A percentile compares a stretch with the other conserved stretches of the same genome.
phyloP scores from a whole-genome alignment of 2,888 invertebrate genomes.

The Syritta pipiens region DNA sequence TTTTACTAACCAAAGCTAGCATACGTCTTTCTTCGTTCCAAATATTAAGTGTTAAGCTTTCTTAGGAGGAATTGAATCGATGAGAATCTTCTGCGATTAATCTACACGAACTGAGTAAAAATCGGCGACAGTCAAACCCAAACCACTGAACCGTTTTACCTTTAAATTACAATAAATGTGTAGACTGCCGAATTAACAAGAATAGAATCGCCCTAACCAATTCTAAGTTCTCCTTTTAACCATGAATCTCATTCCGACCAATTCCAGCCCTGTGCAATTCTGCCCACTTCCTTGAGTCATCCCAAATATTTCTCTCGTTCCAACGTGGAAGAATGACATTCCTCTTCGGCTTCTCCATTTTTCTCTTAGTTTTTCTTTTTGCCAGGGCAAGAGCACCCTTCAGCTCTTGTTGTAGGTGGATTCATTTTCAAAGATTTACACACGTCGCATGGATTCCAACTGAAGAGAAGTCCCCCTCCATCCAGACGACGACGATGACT shows the following conservation, averaged over 20 bases:
- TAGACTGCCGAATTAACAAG: too few relatives aligned
- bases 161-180: too few relatives aligned
- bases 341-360: slow-evolving; percentile 43
- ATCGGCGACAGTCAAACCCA: too few relatives aligned
- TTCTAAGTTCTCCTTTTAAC: not conserved
- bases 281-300: slow-evolving; percentile 4
- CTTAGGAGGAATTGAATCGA: too few relatives aligned
- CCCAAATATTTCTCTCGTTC: slow-evolving; percentile 6
- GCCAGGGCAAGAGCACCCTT: not conserved
- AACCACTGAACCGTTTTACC: too few relatives aligned
- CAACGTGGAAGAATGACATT: slow-evolving; percentile 54
- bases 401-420: slow-evolving; percentile 57
- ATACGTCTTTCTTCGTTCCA: too few relatives aligned
- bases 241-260: not conserved
- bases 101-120: too few relatives aligned
- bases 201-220: not conserved
- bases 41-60: too few relatives aligned
- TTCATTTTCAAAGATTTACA: slow-evolving; percentile 56
- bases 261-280: slow-evolving; percentile 11
- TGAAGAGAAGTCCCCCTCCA: slow-evolving; percentile 5
- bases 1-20: too few relatives aligned
- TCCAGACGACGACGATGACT: slow-evolving; percentile 18
- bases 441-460: slow-evolving; percentile 63
- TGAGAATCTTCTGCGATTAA: too few relatives aligned
- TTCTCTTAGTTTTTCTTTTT: slow-evolving; percentile 23